Conservation (phyloP, 1,140 invertebrate genomes). For the Diachasma alloeum region DNA sequence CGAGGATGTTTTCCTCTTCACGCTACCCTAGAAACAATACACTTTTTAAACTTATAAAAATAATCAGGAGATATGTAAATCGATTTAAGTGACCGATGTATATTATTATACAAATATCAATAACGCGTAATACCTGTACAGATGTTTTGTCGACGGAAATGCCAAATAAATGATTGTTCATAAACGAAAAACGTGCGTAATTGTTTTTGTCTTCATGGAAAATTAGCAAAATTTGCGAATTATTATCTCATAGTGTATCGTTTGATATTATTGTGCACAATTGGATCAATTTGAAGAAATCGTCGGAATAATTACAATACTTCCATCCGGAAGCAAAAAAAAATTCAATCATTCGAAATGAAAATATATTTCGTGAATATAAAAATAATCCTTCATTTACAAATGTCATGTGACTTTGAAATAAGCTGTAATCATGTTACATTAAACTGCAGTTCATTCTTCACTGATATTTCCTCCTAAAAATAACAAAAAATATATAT, state of each 20-base stretch:
- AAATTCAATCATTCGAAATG: neutral
- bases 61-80: neutral
- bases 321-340: neutral
- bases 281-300: too few species aligned
- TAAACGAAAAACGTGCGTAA: too few species aligned
- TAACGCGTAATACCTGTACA: conserved; percentile 1
- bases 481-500: neutral
- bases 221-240: too few species aligned
- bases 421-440: too few species aligned
- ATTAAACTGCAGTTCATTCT: too few species aligned
- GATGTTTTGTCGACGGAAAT: neutral
- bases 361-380: neutral
- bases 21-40: neutral
- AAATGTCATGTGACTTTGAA: neutral
- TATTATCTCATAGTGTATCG: too few species aligned
- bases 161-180: conserved; percentile 1
- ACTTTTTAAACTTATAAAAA: neutral
- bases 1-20: neutral
- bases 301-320: too few species aligned
- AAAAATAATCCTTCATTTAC: neutral
- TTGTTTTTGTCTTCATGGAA: too few species aligned
- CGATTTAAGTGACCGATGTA: neutral
- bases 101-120: conserved; percentile 11
- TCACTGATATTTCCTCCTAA: neutral
- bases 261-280: too few species aligned